Conservation (phyloP, 2,113 vertebrate genomes). For the Thermophis baileyi region DNA sequence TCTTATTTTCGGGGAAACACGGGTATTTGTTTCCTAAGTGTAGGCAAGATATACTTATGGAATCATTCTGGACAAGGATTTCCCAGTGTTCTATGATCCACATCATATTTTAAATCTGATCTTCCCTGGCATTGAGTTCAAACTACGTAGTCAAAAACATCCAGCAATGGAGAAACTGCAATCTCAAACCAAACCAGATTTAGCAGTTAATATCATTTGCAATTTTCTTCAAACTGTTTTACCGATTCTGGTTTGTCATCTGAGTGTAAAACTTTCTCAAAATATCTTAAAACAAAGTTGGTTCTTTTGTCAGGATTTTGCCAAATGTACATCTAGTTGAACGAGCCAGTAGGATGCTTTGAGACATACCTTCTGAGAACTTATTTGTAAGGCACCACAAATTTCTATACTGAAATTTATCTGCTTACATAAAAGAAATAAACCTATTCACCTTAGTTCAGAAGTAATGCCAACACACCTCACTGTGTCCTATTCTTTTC, state of each 20-base stretch:
- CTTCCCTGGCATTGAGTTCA: neutral
- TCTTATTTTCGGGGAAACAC: too few species aligned
- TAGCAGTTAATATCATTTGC: neutral
- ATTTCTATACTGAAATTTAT: neutral
- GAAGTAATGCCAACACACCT: neutral
- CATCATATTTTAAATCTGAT: too few species aligned
- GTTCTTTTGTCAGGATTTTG: neutral
- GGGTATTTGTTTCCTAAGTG: neutral
- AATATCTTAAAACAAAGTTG: neutral
- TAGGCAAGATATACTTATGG: conserved; percentile 2
- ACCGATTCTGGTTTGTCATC: neutral
- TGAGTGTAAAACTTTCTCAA: neutral
- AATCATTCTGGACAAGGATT: neutral
- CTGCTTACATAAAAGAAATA: neutral
- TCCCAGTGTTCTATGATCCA: neutral
- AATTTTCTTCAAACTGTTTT: neutral
- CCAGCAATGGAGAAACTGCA: neutral
- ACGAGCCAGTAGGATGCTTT: neutral
- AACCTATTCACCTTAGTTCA: neutral
- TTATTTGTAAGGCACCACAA: neutral
- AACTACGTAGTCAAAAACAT: neutral
- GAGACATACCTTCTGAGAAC: neutral
- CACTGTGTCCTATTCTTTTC: neutral
- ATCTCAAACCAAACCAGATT: neutral
- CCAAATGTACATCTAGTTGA: neutral